Evolutionary conservation across 2,797 vertebrate genomes (phyloP).

Genomic region (Falco berigora): DNA sequence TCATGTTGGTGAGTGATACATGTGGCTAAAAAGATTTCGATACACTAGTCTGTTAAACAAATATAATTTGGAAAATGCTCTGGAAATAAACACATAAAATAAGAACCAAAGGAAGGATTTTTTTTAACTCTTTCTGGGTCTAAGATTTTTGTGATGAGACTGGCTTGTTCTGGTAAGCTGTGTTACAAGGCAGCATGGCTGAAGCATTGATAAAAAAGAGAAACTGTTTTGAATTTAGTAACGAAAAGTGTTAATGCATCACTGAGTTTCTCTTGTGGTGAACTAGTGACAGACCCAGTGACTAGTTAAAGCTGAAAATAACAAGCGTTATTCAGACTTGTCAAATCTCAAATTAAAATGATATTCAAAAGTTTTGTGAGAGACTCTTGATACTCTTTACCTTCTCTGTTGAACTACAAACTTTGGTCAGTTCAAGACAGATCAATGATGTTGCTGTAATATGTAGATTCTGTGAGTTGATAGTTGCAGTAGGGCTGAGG

Average conservation of each 20-base stretch:
- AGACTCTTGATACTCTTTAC: not conserved
- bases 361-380: not conserved
- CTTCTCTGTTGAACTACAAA: not conserved
- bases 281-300: not conserved
- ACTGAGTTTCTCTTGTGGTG: not conserved
- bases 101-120: not conserved
- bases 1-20: conserved; percentile 20
- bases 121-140: not conserved
- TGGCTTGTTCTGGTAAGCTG: not conserved
- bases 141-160: not conserved
- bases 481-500: not conserved
- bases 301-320: not conserved
- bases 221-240: conserved; percentile 23
- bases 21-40: conserved; percentile 7
- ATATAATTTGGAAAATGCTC: not conserved
- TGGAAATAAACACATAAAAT: not conserved
- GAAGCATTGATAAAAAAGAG: not conserved
- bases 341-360: not conserved
- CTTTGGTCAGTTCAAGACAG: not conserved
- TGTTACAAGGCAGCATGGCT: not conserved
- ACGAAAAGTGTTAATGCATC: not conserved
- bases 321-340: not conserved
- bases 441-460: not conserved
- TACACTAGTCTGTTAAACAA: conserved; percentile 4
- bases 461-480: not conserved